Evolutionary conservation across 2,888 invertebrate genomes (phyloP).

Genomic region (Lepidocyrtinus sp.): DNA sequence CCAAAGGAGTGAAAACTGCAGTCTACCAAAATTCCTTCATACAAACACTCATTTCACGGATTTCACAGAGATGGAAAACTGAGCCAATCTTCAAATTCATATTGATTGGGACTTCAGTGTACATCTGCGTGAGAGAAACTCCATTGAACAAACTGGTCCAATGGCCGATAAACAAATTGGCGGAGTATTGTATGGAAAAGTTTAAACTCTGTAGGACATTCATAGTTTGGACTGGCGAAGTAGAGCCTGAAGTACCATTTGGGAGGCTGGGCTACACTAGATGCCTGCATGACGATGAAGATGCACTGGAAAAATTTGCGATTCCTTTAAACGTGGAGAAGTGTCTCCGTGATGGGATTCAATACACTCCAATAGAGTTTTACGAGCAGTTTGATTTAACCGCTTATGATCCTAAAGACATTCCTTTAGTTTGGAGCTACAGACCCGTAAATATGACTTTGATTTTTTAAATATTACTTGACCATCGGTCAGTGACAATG

Average conservation of each 20-base stretch:
- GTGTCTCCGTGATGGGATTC: constrained; percentile 41
- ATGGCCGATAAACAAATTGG: no score
- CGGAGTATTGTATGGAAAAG: constrained; percentile 10
- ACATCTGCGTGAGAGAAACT: no score
- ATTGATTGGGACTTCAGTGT: constrained; percentile 23
- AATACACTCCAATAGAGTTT: constrained; percentile 32
- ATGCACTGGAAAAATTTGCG: constrained; percentile 45
- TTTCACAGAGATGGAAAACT: neutral
- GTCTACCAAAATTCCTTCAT: neutral
- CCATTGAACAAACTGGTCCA: no score
- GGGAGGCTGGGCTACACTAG: constrained; percentile 38
- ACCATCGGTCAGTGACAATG: no score
- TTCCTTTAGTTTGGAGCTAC: constrained; percentile 45
- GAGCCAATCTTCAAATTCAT: constrained; percentile 41
- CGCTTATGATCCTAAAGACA: constrained; percentile 41
- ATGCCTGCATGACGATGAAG: constrained; percentile 32
- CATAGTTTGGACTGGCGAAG: constrained; percentile 24
- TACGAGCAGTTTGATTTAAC: constrained; percentile 48
- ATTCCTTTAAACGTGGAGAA: constrained; percentile 48
- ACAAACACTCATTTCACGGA: neutral
- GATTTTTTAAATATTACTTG: no score
- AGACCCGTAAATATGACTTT: constrained; percentile 34
- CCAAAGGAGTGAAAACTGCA: neutral
- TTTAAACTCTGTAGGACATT: constrained; percentile 6
- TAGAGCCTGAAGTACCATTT: constrained; percentile 45